Evolutionary conservation across 2,888 invertebrate species (phyloP).

Genomic region (Chrysolina americana): DNA sequence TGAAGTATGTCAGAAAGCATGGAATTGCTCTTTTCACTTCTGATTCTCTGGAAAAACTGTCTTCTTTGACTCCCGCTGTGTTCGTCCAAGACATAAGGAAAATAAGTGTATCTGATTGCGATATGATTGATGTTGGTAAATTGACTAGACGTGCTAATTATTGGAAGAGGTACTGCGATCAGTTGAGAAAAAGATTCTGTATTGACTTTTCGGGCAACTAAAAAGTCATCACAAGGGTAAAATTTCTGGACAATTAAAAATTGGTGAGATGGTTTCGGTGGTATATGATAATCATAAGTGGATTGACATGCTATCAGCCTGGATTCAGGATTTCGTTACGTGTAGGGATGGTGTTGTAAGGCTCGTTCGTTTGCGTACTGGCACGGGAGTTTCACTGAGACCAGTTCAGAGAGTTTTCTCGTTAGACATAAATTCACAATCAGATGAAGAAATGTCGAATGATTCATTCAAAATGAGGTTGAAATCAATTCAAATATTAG

Average conservation of each 20-base stretch:
- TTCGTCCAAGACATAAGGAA: too few species aligned
- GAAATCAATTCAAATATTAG: too few species aligned
- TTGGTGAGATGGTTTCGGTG: too few species aligned
- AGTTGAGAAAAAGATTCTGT: background rate
- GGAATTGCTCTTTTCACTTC: background rate
- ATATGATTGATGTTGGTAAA: too few species aligned
- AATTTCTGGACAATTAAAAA: too few species aligned
- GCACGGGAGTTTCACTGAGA: too few species aligned
- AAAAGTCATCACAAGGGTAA: background rate
- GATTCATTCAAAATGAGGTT: too few species aligned
- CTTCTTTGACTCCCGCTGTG: too few species aligned
- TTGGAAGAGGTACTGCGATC: background rate
- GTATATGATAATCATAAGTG: background rate
- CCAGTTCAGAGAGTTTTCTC: too few species aligned
- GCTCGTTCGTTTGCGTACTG: background rate
- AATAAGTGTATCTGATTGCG: too few species aligned
- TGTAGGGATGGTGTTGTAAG: background rate
- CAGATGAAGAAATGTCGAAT: too few species aligned
- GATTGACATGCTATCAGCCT: background rate
- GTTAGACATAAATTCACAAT: too few species aligned
- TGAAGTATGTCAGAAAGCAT: background rate
- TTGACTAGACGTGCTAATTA: background rate
- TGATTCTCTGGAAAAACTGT: background rate
- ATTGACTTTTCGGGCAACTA: background rate
- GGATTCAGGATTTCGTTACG: background rate